Conservation (phyloP, 2,113 vertebrate species). For the Rhineura floridana region DNA sequence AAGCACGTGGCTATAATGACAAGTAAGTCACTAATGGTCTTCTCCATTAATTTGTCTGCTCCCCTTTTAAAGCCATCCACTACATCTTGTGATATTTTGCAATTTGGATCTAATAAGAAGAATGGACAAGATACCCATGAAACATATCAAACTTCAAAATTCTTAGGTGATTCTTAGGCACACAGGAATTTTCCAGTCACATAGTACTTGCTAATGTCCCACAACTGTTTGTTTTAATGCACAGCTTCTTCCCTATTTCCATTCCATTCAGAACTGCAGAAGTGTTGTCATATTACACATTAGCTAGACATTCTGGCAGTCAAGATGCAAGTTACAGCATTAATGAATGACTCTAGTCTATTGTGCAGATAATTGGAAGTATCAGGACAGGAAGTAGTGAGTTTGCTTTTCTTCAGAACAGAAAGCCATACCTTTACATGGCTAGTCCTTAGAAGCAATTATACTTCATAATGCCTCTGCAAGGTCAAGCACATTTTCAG, state of each 20-base stretch:
- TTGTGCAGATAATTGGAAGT: not conserved
- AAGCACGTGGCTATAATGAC: too few species aligned
- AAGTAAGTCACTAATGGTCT: too few species aligned
- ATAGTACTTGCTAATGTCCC: not conserved
- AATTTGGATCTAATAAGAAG: not conserved
- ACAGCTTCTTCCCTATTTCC: not conserved
- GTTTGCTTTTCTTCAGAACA: conserved; percentile 57
- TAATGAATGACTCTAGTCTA: not conserved
- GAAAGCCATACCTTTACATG: conserved; percentile 45
- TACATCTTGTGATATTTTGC: too few species aligned
- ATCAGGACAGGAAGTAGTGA: not conserved
- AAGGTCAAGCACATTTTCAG: conserved; percentile 66
- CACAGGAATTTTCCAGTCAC: not conserved
- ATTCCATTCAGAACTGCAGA: not conserved
- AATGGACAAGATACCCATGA: not conserved
- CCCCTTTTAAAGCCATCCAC: too few species aligned
- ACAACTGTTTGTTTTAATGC: not conserved
- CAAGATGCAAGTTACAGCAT: not conserved
- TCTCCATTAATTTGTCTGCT: too few species aligned
- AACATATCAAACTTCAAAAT: not conserved
- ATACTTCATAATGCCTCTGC: conserved; percentile 46
- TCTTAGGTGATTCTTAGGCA: not conserved
- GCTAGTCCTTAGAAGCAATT: conserved; percentile 56
- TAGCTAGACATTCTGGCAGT: not conserved
- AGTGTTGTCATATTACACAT: not conserved